Conservation (phyloP, 2,888 invertebrate species). For the Baronia brevicornis region DNA sequence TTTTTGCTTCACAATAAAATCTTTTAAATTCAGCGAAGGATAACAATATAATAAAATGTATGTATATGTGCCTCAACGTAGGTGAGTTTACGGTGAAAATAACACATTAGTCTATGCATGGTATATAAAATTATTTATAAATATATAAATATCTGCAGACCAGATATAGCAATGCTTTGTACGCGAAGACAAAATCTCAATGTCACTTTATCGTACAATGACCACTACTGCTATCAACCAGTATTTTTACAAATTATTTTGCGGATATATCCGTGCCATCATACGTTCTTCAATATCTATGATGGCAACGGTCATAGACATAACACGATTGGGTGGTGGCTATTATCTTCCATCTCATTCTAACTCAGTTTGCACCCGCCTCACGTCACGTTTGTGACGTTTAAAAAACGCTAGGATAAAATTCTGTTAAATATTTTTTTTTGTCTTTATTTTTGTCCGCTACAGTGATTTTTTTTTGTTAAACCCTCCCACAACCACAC, state of each 20-base stretch:
- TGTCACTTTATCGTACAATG: slow-evolving; percentile 2
- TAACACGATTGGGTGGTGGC: not conserved
- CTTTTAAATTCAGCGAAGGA: too few species aligned
- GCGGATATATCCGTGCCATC: slow-evolving; percentile 46
- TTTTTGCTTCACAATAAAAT: slow-evolving; percentile 3
- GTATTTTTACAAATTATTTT: slow-evolving; percentile 16
- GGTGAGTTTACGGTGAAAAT: too few species aligned
- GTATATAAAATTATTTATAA: slow-evolving; percentile 15
- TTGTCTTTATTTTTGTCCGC: slow-evolving; percentile 38
- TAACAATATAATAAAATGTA: too few species aligned
- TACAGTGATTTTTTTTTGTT: slow-evolving; percentile 49
- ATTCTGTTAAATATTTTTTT: slow-evolving; percentile 11
- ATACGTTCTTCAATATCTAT: slow-evolving; percentile 49
- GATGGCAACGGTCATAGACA: slow-evolving; percentile 30
- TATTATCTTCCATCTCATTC: not conserved
- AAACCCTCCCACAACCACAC: slow-evolving; percentile 57
- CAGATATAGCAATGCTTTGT: slow-evolving; percentile 23
- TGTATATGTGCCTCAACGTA: too few species aligned
- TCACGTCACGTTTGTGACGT: slow-evolving; percentile 17
- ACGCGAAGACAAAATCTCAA: not conserved
- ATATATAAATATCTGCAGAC: slow-evolving; percentile 35
- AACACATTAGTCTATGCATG: too few species aligned
- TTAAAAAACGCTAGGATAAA: slow-evolving; percentile 21
- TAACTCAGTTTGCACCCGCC: too few species aligned
- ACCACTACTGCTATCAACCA: slow-evolving; percentile 4